Conservation (phyloP, 2,113 vertebrate species). For the Hemiscyllium ocellatum region DNA sequence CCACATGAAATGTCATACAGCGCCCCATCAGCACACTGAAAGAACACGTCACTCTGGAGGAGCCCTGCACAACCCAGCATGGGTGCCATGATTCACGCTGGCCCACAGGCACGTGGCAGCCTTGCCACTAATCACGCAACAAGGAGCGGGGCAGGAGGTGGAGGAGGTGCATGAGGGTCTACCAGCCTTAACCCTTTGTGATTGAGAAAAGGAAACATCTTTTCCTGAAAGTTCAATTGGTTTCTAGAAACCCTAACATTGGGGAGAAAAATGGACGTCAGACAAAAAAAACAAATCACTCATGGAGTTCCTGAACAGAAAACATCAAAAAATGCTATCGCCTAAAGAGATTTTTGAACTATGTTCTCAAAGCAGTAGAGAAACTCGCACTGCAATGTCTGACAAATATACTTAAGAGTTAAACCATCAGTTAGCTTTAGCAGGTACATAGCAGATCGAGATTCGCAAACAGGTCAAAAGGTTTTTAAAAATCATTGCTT, state of each 20-base stretch:
- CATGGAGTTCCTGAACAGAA: not conserved
- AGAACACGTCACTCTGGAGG: too few species aligned
- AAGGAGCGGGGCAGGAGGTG: too few species aligned
- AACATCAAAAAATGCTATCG: not conserved
- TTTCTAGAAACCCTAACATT: not conserved
- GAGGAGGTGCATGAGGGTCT: too few species aligned
- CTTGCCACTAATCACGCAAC: too few species aligned
- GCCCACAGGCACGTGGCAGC: too few species aligned
- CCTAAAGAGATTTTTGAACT: not conserved
- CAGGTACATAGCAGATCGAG: too few species aligned
- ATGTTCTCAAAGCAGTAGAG: not conserved
- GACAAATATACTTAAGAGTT: not conserved
- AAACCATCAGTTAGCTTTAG: not conserved
- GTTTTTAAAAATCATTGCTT: not conserved
- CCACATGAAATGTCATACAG: too few species aligned
- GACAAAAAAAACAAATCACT: not conserved
- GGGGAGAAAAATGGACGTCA: not conserved
- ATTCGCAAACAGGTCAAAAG: too few species aligned
- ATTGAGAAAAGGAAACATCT: not conserved
- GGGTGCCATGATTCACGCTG: too few species aligned
- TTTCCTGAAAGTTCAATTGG: not conserved
- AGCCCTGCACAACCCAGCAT: too few species aligned
- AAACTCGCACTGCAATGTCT: not conserved
- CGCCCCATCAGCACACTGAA: too few species aligned
- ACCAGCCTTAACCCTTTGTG: too few species aligned